Conservation (phyloP, 2,113 vertebrate species). For the Rafetus swinhoei region DNA sequence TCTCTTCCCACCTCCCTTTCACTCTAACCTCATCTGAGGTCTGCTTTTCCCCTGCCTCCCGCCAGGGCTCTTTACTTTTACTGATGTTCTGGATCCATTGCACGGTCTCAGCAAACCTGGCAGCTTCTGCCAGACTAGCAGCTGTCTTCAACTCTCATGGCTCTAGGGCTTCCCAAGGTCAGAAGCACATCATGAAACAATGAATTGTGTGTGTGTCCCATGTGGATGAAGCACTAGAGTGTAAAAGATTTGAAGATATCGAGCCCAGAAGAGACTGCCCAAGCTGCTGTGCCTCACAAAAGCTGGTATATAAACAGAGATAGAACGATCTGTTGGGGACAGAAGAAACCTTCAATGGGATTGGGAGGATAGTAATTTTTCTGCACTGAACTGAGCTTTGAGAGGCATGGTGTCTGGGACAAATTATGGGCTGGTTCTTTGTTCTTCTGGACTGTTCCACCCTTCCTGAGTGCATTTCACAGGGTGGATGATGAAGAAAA, state of each 20-base stretch:
- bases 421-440: not conserved
- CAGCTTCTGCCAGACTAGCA: conserved; percentile 63
- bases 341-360: accelerated
- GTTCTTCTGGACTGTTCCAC: conserved; percentile 4
- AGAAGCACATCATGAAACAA: conserved; percentile 56
- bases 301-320: not conserved
- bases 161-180: conserved; percentile 47
- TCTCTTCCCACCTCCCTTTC: not conserved
- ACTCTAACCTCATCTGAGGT: conserved; percentile 1
- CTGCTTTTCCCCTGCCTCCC: not conserved
- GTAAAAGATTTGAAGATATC: conserved; percentile 39
- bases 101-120: conserved; percentile 48
- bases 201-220: conserved; percentile 44
- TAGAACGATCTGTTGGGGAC: not conserved
- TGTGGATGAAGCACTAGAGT: conserved; percentile 50
- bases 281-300: not conserved
- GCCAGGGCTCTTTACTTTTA: conserved; percentile 23
- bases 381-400: not conserved
- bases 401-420: not conserved
- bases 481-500: not conserved
- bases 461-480: not conserved
- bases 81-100: conserved; percentile 44
- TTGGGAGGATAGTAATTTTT: not conserved
- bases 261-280: conserved; percentile 8
- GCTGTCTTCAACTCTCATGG: conserved; percentile 56